Base-by-base conservation (phyloP, 2,113 vertebrate genomes). In the Callocephalon fimbriatum region DNA sequence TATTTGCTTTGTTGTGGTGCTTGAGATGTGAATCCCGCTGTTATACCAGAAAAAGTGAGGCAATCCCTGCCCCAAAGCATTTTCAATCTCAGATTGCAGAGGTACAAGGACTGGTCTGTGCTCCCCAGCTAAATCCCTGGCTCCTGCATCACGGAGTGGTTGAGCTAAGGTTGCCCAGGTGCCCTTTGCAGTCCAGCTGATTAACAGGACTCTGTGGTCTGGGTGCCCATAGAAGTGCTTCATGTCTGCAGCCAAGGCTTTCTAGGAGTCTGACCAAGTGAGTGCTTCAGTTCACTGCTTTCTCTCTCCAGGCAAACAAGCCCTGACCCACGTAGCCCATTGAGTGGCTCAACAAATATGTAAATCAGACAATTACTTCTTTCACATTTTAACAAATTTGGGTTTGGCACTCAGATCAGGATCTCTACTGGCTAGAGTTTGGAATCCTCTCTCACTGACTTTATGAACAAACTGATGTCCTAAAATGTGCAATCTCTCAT, bases 101-200 rank as follows among this genome's bases (percentile, higher is more conserved):
- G 53, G 42, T 53, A 31, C 26, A 42, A 48, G 17, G 20, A 23
- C 16, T 17, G 27, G 13, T 62, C 45, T 88, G 29, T 51, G 21
- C 20, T 47, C 11, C 6, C 3, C 12, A 11, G 42, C 9, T 65
- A 47, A 40, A 56, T 15, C 23, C 21, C 37, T 38, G 8, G 12
- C 20, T 94, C 9, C 19, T 0, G 0, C 22, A 42, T 23, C 40
- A 26, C 0, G 0, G 38, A 3, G 40, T 37, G 13, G 16, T 38
- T 66, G 20, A 40, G 27, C 21, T 40, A 42, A 35, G 7, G 35
- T 53, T 80, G 15, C 48, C 6, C 5, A 11, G 11, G 7, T n/a
- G 35, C 42, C 12, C 38, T 58, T 53, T 3, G 1, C 17, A 23
- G 16, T 11, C n/a, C 13, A 12, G 63, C 18, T 72, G 37, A 40